phyloP scores from a whole-genome alignment of 2,797 vertebrate genomes.

The Sibirionetta formosa region DNA sequence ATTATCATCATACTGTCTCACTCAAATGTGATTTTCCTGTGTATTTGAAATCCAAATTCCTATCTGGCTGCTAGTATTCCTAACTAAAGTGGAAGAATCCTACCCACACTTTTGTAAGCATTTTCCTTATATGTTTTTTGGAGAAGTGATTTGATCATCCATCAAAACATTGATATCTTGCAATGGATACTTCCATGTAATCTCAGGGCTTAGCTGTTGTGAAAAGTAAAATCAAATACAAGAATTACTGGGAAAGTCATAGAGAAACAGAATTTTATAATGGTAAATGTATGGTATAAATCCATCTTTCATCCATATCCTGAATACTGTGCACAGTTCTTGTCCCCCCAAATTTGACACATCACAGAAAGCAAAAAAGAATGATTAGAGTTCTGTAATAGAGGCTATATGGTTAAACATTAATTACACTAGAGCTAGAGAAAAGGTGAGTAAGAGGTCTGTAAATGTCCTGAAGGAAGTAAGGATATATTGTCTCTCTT shows the following conservation, averaged over 20 bases:
- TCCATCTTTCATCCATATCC: neutral
- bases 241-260: neutral
- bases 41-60: neutral
- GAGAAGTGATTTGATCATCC: neutral
- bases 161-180: neutral
- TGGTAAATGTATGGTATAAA: neutral
- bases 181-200: neutral
- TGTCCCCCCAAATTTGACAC: neutral
- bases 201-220: neutral
- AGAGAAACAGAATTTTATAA: neutral
- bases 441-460: neutral
- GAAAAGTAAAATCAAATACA: neutral
- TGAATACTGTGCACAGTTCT: neutral
- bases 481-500: neutral
- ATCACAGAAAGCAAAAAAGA: neutral
- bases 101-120: neutral
- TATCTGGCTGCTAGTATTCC: neutral
- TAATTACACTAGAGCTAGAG: neutral
- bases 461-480: rapidly evolving
- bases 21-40: neutral
- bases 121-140: neutral
- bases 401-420: neutral
- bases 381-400: neutral
- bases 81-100: neutral
- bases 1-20: neutral